Percentiles rank a stretch among this genome's conserved stretches.
These are phyloP conservation scores for Oreochromis aureus DNA, from an alignment of 2,113 vertebrate species.

Conservation along the genomic window DNA sequence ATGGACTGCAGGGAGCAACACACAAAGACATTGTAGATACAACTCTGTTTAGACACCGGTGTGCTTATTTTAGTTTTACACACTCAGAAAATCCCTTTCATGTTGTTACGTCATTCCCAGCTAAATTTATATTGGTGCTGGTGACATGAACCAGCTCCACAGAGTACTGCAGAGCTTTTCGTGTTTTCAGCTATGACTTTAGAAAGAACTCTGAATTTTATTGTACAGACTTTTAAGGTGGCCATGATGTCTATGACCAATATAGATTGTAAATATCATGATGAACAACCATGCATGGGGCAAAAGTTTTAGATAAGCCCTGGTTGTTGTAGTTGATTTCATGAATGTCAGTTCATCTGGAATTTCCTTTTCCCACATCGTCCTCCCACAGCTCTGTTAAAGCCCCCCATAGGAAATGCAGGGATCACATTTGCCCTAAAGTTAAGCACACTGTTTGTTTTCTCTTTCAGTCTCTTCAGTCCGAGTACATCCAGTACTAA, in stretches of 20 bases:
- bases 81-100: neutral
- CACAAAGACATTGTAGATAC: neutral
- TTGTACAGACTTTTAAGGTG: neutral
- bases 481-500: conserved; percentile 89
- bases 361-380: neutral
- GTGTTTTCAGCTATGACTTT: neutral
- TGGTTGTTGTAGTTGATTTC: neutral
- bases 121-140: neutral
- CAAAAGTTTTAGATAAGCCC: neutral
- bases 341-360: neutral
- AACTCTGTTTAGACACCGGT: neutral
- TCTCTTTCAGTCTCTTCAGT: conserved; percentile 91
- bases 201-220: neutral
- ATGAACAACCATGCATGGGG: neutral
- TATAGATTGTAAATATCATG: neutral
- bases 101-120: neutral
- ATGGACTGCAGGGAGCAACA: neutral
- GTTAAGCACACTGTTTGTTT: neutral
- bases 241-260: neutral
- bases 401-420: neutral
- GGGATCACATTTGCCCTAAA: neutral
- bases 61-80: neutral
- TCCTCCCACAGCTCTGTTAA: neutral
- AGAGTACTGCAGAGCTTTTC: neutral
- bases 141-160: neutral